A percentile compares a stretch with the other conserved stretches of the same genome.
Conservation (phyloP, 2,888 invertebrate species). For the Leptinotarsa haldemani region DNA sequence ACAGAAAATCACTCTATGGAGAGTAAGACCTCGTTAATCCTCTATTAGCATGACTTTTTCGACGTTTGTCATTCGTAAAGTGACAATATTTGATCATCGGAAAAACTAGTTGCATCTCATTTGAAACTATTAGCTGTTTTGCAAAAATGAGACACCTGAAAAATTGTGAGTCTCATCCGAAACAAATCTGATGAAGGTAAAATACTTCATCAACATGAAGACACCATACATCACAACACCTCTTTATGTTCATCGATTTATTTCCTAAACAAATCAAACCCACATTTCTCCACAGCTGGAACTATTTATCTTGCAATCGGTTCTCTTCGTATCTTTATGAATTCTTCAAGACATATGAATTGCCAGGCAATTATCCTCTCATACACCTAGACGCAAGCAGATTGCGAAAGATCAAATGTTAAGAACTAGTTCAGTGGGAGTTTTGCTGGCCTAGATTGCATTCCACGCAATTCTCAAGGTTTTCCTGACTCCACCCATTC, state of each 20-base stretch:
- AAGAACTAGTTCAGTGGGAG: constrained; percentile 53
- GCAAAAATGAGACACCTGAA: too few species aligned
- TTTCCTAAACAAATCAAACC: neutral
- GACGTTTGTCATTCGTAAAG: too few species aligned
- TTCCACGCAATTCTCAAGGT: constrained; percentile 56
- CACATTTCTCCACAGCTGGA: neutral
- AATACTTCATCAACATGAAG: too few species aligned
- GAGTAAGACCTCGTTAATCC: too few species aligned
- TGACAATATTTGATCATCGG: too few species aligned
- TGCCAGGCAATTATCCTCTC: constrained; percentile 12
- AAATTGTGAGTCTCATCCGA: too few species aligned
- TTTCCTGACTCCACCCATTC: constrained; percentile 59
- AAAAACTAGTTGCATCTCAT: too few species aligned
- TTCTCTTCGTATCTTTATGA: neutral
- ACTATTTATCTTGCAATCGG: neutral
- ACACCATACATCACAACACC: neutral
- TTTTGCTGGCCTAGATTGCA: constrained; percentile 47
- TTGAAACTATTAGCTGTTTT: too few species aligned
- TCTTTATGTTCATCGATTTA: neutral
- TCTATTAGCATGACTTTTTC: too few species aligned
- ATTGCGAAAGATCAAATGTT: constrained; percentile 39
- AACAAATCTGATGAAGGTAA: too few species aligned
- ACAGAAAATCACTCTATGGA: too few species aligned
- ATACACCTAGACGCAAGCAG: constrained; percentile 19
- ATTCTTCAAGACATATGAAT: constrained; percentile 13